Evolutionary conservation across 2,888 invertebrate genomes (phyloP).

Genomic region (Nephrotoma flavescens): DNA sequence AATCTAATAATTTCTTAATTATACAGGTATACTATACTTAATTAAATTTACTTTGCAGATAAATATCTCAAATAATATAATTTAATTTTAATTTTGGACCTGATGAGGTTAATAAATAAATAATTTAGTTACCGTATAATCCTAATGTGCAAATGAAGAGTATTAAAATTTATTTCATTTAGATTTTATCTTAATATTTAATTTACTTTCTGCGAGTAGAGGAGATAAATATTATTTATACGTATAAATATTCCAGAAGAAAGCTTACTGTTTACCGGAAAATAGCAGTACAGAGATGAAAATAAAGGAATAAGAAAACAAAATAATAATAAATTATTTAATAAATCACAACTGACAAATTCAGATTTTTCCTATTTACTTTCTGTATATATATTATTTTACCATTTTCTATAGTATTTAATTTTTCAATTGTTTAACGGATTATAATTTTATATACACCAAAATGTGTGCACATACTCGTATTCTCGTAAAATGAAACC

Average conservation of each 20-base stretch:
- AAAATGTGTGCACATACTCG: background rate
- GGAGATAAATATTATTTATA: background rate
- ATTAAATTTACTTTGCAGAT: background rate
- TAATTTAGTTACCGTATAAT: background rate
- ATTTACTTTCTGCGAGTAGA: background rate
- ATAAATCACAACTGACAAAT: background rate
- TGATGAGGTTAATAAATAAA: background rate
- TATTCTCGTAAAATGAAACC: background rate
- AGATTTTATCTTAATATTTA: background rate
- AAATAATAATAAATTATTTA: background rate
- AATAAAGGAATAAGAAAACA: background rate
- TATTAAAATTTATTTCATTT: background rate
- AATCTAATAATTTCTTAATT: background rate
- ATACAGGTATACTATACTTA: background rate
- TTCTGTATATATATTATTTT: background rate
- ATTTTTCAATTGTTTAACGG: background rate
- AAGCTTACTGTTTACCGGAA: background rate
- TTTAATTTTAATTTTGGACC: background rate
- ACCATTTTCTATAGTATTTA: background rate
- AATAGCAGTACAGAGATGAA: background rate
- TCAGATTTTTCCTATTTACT: background rate
- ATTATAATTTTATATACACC: background rate
- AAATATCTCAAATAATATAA: background rate
- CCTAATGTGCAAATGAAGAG: no score
- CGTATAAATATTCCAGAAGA: background rate